Evolutionary conservation across 2,113 vertebrate species (phyloP), one percentile per base, ranked within the genome.

Genomic region (Zapornia atra): DNA sequence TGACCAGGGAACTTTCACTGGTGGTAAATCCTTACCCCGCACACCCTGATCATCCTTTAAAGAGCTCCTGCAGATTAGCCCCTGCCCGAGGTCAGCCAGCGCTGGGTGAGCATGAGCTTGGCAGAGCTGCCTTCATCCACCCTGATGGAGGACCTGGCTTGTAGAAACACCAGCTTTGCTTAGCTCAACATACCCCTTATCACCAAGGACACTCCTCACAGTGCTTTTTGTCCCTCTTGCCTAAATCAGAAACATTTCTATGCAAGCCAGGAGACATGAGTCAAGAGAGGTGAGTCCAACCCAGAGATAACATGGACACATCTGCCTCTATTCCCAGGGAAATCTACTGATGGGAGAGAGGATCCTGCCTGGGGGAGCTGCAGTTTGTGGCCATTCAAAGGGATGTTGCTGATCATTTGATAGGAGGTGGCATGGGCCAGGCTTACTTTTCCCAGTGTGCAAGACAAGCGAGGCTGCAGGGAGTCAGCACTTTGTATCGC

Each of bases 141-240:
- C 33, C 15, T 11, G 0, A 0, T 14, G 33, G 42, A 82, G 53
- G 61, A 63, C 56, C 31, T 20, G 68, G 54, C n/a, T 36, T 1
- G 0, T 15, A 28, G 26, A 60, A 91, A 65, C 0, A 0, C 57
- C 36, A 13, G 79, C 15, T 40, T 69, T 15, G 53, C 61, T 92
- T 11, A 53, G 77, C 69, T 84, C 81, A 48, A 9, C 82, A 31
- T 6, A 70, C 4, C 54, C 48, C 60, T 82, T 76, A 61, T 73
- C 82, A 54, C 29, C 48, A 66, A 40, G 50, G 57, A 64, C 53
- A 25, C 36, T 28, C 53, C 71, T 79, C 78, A 7, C 65, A 7
- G 64, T 2, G 56, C 63, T 29, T 63, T 78, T 38, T 73, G 50
- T 80, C 40, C 82, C 86, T 77, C 46, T 6, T 33, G 54, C 64